phyloP scores from a whole-genome alignment of 2,113 vertebrate genomes.

The Gallinago jamesoni region DNA sequence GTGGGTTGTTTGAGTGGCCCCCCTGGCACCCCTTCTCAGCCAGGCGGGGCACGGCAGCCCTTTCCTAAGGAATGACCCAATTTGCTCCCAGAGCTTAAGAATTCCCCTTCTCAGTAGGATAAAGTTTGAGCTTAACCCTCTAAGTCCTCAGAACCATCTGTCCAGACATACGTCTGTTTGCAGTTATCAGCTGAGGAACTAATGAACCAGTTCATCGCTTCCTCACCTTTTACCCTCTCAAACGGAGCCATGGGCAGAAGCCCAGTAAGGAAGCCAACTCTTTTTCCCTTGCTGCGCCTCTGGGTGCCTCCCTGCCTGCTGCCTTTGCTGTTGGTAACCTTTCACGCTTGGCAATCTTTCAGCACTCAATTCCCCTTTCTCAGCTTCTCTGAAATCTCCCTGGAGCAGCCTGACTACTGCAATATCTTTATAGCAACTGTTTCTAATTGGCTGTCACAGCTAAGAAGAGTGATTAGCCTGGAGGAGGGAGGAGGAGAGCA shows the following conservation, averaged over 20 bases:
- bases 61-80: neutral
- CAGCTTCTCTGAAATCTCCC: neutral
- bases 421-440: neutral
- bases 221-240: neutral
- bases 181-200: neutral
- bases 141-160: constrained; percentile 34
- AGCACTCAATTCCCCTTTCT: neutral
- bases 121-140: neutral
- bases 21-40: neutral
- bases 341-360: neutral
- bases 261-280: fast-evolving
- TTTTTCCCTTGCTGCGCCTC: neutral
- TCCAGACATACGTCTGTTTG: neutral
- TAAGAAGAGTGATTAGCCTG: neutral
- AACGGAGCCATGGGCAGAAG: neutral
- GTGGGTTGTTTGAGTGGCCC: neutral
- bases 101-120: neutral
- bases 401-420: neutral
- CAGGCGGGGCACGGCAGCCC: fast-evolving
- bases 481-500: neutral
- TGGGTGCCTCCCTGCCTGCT: neutral
- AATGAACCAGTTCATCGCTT: neutral
- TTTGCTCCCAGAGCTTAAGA: neutral
- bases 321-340: neutral
- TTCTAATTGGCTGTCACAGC: neutral